phyloP scores from a whole-genome alignment of 2,797 vertebrate genomes.

The Eurystomus glaucurus region DNA sequence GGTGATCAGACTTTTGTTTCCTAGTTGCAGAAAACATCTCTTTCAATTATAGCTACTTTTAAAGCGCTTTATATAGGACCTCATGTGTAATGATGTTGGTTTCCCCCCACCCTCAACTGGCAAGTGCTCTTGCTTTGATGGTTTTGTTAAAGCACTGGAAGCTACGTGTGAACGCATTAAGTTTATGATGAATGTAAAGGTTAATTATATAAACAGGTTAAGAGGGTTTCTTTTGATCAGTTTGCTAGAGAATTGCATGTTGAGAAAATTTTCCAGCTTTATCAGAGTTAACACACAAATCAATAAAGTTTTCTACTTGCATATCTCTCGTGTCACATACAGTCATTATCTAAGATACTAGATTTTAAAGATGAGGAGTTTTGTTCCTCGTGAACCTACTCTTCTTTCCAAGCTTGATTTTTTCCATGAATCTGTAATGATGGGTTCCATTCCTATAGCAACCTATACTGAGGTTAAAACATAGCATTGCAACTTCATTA shows the following conservation, averaged over 20 bases:
- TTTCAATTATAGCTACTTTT: background rate
- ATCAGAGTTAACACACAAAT: background rate
- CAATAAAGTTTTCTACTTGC: background rate
- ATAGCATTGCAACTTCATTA: background rate
- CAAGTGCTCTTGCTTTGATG: background rate
- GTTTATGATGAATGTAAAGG: background rate
- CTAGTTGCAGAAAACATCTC: background rate
- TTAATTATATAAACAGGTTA: background rate
- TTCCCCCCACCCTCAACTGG: fast-evolving
- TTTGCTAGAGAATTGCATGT: background rate
- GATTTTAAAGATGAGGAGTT: background rate
- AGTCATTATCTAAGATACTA: background rate
- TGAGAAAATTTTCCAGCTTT: background rate
- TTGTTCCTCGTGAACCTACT: background rate
- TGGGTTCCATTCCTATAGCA: background rate
- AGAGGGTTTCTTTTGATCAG: background rate
- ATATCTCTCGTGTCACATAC: background rate
- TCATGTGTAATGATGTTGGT: background rate
- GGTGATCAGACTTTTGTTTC: background rate
- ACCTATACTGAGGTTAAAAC: background rate
- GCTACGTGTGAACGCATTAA: background rate
- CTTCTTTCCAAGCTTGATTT: background rate
- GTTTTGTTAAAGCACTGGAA: background rate
- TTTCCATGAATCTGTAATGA: background rate
- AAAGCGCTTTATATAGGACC: background rate